These are phyloP conservation scores for Rhagoletis zephyria DNA, from an alignment of 1,140 invertebrate genomes.

Conservation along the genomic window DNA sequence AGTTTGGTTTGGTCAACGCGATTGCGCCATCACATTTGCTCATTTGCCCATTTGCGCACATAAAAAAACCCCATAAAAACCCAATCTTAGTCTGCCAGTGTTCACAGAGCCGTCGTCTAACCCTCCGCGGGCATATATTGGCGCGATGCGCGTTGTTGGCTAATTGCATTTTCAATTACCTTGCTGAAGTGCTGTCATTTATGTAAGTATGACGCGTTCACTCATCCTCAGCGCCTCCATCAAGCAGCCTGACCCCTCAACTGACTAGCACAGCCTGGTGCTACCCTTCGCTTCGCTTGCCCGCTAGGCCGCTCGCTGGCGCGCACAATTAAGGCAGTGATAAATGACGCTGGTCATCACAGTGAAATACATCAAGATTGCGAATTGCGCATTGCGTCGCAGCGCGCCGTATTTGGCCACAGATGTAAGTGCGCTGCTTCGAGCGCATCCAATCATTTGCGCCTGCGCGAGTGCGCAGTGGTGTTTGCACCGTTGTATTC, in stretches of 20 bases:
- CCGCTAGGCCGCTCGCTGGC: background rate
- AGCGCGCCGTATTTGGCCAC: constrained; percentile 11
- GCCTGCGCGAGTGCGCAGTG: background rate
- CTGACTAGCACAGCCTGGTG: background rate
- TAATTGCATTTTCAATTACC: constrained; percentile 52
- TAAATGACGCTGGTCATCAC: constrained; percentile 53
- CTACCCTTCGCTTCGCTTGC: background rate
- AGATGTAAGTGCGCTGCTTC: background rate
- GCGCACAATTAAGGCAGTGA: constrained; percentile 53
- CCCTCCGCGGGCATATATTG: background rate
- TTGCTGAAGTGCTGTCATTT: constrained; percentile 51
- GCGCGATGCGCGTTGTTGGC: constrained; percentile 22
- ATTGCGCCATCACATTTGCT: constrained; percentile 2
- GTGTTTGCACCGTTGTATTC: background rate
- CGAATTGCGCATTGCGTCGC: constrained; percentile 32
- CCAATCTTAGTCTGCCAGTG: background rate
- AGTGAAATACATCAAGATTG: constrained; percentile 52
- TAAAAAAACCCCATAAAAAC: background rate
- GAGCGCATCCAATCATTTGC: constrained; percentile 21
- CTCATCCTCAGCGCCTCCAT: constrained; percentile 48
- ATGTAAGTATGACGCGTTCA: constrained; percentile 50
- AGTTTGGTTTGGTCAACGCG: background rate
- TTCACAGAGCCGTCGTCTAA: background rate
- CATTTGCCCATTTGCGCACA: background rate
- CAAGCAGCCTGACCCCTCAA: constrained; percentile 39